phyloP scores from a whole-genome alignment of 1,140 invertebrate species.

The Drosophila paulistorum region DNA sequence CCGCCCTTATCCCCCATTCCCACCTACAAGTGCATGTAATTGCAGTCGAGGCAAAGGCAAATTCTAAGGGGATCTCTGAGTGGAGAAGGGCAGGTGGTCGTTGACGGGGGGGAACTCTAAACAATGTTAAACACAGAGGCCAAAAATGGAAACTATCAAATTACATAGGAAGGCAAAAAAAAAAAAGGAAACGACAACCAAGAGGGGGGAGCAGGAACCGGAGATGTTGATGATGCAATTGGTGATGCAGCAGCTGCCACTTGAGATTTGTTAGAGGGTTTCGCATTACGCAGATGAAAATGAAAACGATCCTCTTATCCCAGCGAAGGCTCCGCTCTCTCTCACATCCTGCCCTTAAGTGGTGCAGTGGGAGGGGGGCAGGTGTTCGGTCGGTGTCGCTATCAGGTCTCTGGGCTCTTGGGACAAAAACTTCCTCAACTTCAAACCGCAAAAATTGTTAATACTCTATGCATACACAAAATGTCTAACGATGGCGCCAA shows the following conservation, averaged over 20 bases:
- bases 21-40: neutral
- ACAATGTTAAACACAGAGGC: conserved; percentile 7
- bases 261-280: conserved; percentile 1
- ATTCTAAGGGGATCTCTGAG: no score
- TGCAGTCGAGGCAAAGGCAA: no score
- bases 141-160: conserved; percentile 8
- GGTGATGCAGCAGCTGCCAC: conserved; percentile 6
- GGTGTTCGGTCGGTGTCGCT: neutral
- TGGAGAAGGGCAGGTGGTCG: no score
- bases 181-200: neutral
- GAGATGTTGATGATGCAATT: neutral
- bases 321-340: neutral
- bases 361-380: neutral
- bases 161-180: conserved; percentile 47
- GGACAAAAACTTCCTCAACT: conserved; percentile 43
- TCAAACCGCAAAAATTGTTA: conserved; percentile 55
- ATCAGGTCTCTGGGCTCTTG: neutral
- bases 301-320: conserved; percentile 4
- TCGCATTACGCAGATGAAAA: conserved; percentile 17
- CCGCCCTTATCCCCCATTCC: no score
- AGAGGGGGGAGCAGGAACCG: conserved; percentile 12
- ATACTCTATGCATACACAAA: conserved; percentile 2
- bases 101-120: neutral
- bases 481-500: conserved; percentile 9
- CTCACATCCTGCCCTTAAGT: neutral